Evolutionary conservation across 2,888 invertebrate genomes (phyloP).

Genomic region (Chirona hameri): DNA sequence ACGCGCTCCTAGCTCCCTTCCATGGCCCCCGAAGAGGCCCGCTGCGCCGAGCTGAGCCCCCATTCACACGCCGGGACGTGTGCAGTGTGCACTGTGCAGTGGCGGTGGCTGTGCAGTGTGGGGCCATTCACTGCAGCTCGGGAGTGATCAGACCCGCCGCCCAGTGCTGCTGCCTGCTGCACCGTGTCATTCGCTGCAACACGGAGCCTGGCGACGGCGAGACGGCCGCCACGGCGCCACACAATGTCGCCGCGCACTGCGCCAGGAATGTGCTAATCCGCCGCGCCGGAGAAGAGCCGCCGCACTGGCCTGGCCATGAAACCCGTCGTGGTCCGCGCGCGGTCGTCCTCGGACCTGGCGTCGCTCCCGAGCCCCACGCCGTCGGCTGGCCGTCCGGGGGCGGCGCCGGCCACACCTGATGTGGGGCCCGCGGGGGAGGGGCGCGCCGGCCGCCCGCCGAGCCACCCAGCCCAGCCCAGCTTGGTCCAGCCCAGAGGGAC

Average conservation of each 20-base stretch:
- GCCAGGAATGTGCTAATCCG: background rate
- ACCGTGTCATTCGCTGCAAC: background rate
- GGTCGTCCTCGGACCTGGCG: background rate
- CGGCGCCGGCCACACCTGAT: background rate
- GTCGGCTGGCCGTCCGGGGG: background rate
- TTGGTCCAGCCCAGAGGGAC: too few relatives aligned
- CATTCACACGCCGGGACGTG: too few relatives aligned
- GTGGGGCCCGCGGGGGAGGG: too few relatives aligned
- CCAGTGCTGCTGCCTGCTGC: background rate
- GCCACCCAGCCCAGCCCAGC: too few relatives aligned
- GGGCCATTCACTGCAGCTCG: too few relatives aligned
- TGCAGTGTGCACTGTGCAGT: too few relatives aligned
- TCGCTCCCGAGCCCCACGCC: background rate
- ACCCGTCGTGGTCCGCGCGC: background rate
- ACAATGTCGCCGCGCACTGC: background rate
- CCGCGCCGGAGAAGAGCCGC: background rate
- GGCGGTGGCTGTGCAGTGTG: too few relatives aligned
- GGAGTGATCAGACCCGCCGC: too few relatives aligned
- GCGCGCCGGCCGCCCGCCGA: too few relatives aligned
- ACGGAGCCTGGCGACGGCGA: background rate
- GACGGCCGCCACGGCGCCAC: background rate
- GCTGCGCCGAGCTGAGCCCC: too few relatives aligned
- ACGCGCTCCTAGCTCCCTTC: too few relatives aligned
- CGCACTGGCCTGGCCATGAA: background rate
- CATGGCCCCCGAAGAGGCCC: too few relatives aligned